Base-by-base conservation (phyloP, 2,888 invertebrate species). In the Phymatocera aterrima region DNA sequence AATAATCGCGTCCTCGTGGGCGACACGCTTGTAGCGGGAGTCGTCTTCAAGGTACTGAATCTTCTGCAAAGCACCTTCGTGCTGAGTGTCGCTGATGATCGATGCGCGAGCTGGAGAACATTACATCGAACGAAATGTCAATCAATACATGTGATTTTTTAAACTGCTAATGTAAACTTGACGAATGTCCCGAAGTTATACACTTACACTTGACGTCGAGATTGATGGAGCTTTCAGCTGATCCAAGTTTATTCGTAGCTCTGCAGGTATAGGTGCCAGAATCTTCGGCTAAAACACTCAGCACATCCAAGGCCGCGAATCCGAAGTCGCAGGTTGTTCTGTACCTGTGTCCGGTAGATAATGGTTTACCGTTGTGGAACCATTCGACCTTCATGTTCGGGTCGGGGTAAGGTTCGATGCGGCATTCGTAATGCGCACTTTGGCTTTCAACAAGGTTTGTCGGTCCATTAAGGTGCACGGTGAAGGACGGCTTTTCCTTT, bases 291-390 rank as follows among this genome's bases (percentile, higher is more conserved):
- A 98, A 97, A 1, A 98, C 98, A 57, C 97, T 96, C 37, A 98
- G 93, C 80, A 99, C 96, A 90, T 99, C 99, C 81, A 99, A 93
- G 77, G 99, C 97, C 79, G 98, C 98, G 91, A 98, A 99, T 64
- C 99, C 99, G 90, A 99, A 99, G 90, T 99, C 99, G 87, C 96
- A 97, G 68, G 97, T 96, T 68, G 98, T 98, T 87, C 97, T 94
- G 92, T 97, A 97, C 81, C 98, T 94, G 88, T 98, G 98, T 78
- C 97, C 97, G 81, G 95, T 96, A 85, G 95, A 95, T 70, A 97
- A 91, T 61, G 97, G 96, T 90, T 97, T 95, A 68, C 97, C 97
- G 90, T 99, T 97, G 87, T 97, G 97, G 92, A 96, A 95, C 97
- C 97, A 98, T 91, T 97, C 97, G 0, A 97, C 96, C 87, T 97